Percentiles rank a stretch among this genome's conserved stretches.
These are phyloP conservation scores for Gastracanthus pulcherrimus DNA, from an alignment of 2,888 invertebrate species.

Conservation along the genomic window DNA sequence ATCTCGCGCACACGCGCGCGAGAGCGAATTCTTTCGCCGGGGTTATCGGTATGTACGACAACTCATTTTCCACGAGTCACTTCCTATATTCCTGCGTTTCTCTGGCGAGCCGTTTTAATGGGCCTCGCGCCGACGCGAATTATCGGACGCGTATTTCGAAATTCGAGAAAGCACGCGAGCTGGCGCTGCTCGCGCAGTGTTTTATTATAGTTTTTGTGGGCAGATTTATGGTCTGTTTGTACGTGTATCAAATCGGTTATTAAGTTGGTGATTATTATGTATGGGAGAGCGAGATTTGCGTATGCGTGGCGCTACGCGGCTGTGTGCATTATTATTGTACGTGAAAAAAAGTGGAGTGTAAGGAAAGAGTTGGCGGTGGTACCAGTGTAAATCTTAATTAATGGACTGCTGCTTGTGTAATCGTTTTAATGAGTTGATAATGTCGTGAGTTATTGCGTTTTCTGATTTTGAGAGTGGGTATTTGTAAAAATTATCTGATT, in stretches of 20 bases:
- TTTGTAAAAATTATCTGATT: background rate
- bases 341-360: conserved; percentile 1
- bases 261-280: conserved; percentile 18
- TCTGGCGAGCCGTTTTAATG: conserved; percentile 16
- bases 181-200: background rate
- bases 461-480: background rate
- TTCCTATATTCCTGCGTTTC: background rate
- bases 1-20: too few species aligned
- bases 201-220: background rate
- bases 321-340: conserved; percentile 14
- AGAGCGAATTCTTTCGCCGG: background rate
- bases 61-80: conserved; percentile 21
- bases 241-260: conserved; percentile 49
- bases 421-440: conserved; percentile 32
- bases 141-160: conserved; percentile 25
- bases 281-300: too few species aligned
- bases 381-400: conserved; percentile 35
- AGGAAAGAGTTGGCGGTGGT: too few species aligned
- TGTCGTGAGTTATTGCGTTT: conserved; percentile 30
- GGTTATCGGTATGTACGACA: background rate
- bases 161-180: conserved; percentile 23
- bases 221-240: conserved; percentile 49
- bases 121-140: conserved; percentile 29
- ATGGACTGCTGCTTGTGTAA: conserved; percentile 13
- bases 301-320: too few species aligned